Evolutionary conservation across 2,888 invertebrate genomes (phyloP).

Genomic region (Leuctra nigra): DNA sequence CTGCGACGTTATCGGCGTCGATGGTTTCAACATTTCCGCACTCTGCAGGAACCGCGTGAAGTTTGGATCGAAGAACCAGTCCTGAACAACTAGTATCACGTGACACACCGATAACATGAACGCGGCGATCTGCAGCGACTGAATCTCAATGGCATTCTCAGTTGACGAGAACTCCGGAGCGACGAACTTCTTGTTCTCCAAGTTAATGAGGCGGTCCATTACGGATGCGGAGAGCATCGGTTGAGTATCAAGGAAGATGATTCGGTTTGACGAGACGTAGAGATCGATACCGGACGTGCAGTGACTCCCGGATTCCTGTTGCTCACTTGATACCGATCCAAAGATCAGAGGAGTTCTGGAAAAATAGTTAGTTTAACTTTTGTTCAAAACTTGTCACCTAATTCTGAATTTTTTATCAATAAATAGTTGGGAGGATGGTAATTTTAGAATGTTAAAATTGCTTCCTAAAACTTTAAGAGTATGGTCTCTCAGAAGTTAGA

Average conservation of each 20-base stretch:
- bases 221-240: conserved; percentile 64
- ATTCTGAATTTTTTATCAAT: no score
- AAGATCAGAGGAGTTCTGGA: conserved; percentile 32
- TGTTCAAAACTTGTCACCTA: background rate
- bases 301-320: conserved; percentile 61
- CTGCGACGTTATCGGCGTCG: conserved; percentile 53
- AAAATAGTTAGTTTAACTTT: background rate
- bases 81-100: conserved; percentile 79
- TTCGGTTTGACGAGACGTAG: conserved; percentile 63
- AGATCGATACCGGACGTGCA: conserved; percentile 68
- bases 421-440: no score
- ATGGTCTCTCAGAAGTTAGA: no score
- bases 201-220: conserved; percentile 48
- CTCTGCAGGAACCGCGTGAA: conserved; percentile 70
- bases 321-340: conserved; percentile 52
- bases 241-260: conserved; percentile 83
- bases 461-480: no score
- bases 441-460: no score
- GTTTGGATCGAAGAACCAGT: conserved; percentile 83
- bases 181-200: conserved; percentile 35
- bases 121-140: conserved; percentile 72
- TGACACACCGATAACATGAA: conserved; percentile 87
- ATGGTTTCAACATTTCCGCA: conserved; percentile 82
- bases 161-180: conserved; percentile 52
- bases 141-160: conserved; percentile 57